phyloP scores from a whole-genome alignment of 2,797 vertebrate genomes.

The Cryptoblepharus egeriae region DNA sequence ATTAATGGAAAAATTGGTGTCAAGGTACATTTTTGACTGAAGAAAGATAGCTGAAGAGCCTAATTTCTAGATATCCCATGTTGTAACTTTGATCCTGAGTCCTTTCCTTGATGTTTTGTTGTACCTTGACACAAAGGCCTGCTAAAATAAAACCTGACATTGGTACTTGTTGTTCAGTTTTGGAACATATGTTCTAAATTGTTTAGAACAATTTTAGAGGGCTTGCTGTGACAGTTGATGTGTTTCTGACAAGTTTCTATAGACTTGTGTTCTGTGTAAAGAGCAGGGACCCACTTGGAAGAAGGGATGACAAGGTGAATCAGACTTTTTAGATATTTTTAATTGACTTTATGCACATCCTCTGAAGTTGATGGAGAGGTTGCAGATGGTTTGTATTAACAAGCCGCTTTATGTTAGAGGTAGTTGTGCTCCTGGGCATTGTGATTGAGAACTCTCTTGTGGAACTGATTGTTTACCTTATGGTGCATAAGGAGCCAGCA shows the following conservation, averaged over 20 bases:
- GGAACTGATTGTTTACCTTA: conserved; percentile 72
- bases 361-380: conserved; percentile 66
- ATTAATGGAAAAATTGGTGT: background rate
- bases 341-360: conserved; percentile 65
- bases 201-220: no score
- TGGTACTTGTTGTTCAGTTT: conserved; percentile 52
- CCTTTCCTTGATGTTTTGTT: conserved; percentile 4
- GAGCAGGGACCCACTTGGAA: conserved; percentile 67
- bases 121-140: conserved; percentile 18
- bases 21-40: background rate
- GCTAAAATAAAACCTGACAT: conserved; percentile 46
- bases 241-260: conserved; percentile 53
- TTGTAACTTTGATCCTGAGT: background rate
- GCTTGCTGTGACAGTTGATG: conserved; percentile 54
- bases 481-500: conserved; percentile 56
- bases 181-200: conserved; percentile 57
- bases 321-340: conserved; percentile 72
- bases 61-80: background rate
- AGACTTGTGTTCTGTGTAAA: conserved; percentile 40
- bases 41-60: background rate
- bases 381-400: conserved; percentile 80
- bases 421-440: conserved; percentile 64
- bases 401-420: conserved; percentile 74
- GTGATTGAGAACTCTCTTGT: conserved; percentile 79
- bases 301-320: conserved; percentile 69